Evolutionary conservation across 2,888 invertebrate species (phyloP).

Genomic region (Conops quadrifasciatus): DNA sequence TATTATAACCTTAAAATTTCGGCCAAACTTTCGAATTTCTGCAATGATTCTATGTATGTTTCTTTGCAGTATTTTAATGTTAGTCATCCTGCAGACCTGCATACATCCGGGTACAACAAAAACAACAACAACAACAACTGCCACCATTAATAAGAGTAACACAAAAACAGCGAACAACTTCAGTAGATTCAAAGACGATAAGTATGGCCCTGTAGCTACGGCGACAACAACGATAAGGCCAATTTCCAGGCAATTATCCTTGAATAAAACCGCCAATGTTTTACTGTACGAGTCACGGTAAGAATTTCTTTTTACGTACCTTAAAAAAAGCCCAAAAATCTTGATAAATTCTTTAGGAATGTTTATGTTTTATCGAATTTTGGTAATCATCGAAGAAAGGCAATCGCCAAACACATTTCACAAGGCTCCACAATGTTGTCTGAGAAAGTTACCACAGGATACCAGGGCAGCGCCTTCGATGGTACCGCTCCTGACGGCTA

Average conservation of each 20-base stretch:
- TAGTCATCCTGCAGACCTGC: conserved; percentile 41
- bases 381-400: neutral
- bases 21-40: too few relatives aligned
- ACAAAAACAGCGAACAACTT: neutral
- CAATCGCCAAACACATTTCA: too few relatives aligned
- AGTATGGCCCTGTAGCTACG: neutral
- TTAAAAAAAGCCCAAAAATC: neutral
- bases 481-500: conserved; percentile 33
- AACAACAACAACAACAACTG: conserved; percentile 6
- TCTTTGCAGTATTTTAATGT: conserved; percentile 37
- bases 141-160: neutral
- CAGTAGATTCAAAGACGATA: neutral
- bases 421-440: too few relatives aligned
- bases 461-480: too few relatives aligned
- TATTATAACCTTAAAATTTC: too few relatives aligned
- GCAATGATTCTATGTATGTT: too few relatives aligned
- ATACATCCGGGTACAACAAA: conserved; percentile 40
- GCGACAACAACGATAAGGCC: conserved; percentile 1
- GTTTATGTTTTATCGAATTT: neutral
- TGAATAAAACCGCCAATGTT: conserved; percentile 25
- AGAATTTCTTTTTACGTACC: neutral
- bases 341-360: neutral
- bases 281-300: neutral
- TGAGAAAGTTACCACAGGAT: too few relatives aligned
- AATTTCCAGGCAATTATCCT: conserved; percentile 2